Evolutionary conservation across 2,113 vertebrate species (phyloP), one percentile per base, ranked within the genome.

Genomic region (Tyto alba): DNA sequence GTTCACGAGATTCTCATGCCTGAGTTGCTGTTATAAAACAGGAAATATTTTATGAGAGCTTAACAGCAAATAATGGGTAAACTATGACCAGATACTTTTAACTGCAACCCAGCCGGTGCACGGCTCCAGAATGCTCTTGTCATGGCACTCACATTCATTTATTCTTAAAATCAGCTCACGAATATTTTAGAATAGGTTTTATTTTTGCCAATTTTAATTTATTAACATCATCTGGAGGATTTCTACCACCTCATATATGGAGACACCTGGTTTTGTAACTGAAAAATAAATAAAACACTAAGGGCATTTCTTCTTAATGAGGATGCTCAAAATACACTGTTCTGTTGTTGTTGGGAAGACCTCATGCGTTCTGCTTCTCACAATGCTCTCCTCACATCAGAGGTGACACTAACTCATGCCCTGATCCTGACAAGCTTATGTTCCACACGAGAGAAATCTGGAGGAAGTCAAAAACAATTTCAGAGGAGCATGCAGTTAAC

Each of bases 1-100:
- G 92, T 98, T 99, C 90, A 99, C 99, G 59, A 99, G 97, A 93
- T 99, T 99, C 83, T 99, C 98, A 7, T 99, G 99, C n/a, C 98
- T 98, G 38, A 99, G 98, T 98, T 99, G 98, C 99, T 99, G 94
- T 94, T 48, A 88, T 14, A 57, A 95, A 91, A 62, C 25, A 97
- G n/a, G 85, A 88, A 50, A 83, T 19, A 74, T 45, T 95, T 85
- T 60, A 55, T 32, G 90, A 92, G 45, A 87, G 34, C 14, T 90
- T 60, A 83, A 41, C 50, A 73, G 22, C 12, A 32, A 90, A 22
- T 36, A 90, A 32, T 8, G 17, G 73, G 13, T 45, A 72, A 92
- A 80, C 12, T 7, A 13, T 2, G 0, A 45, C 36, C 25, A 22
- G 29, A 47, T 22, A 41, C 16, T 72, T 85, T 30, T 13, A 80